Percentiles rank a stretch among this genome's conserved stretches.
These are phyloP conservation scores for Microdon myrmicae DNA, from an alignment of 2,888 invertebrate genomes.

Conservation along the genomic window DNA sequence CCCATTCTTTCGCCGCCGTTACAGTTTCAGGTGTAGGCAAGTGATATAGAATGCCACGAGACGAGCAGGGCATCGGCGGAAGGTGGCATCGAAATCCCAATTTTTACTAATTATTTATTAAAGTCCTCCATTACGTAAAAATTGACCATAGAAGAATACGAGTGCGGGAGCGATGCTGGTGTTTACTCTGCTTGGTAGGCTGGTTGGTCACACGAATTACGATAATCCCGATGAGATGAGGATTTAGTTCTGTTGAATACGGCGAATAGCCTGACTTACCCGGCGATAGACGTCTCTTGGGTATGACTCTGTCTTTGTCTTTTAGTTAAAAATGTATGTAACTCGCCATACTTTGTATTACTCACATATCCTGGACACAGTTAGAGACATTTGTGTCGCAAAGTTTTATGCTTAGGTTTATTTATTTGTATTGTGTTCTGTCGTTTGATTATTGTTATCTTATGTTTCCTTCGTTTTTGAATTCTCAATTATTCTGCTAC, in stretches of 20 bases:
- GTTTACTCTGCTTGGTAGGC: no score
- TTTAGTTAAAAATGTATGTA: slow-evolving; percentile 44
- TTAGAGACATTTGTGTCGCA: slow-evolving; percentile 13
- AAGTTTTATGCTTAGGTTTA: neutral
- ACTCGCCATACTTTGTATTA: slow-evolving; percentile 16
- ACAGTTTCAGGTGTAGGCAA: neutral
- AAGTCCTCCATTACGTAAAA: slow-evolving; percentile 46
- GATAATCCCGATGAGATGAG: slow-evolving; percentile 37
- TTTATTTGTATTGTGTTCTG: neutral
- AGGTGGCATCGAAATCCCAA: slow-evolving; percentile 19
- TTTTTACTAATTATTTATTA: slow-evolving; percentile 50
- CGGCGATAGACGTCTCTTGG: slow-evolving; percentile 40
- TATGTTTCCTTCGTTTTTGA: no score
- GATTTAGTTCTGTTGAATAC: slow-evolving; percentile 43
- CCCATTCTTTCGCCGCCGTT: slow-evolving; percentile 29
- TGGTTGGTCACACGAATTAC: no score
- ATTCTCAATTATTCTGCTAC: no score
- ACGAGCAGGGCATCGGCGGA: neutral
- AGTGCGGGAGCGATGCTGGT: no score
- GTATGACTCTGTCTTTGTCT: slow-evolving; percentile 30
- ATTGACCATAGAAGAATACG: slow-evolving; percentile 42
- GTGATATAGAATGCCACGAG: no score
- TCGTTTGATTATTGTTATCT: neutral
- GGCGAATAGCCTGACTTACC: slow-evolving; percentile 36
- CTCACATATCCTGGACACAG: slow-evolving; percentile 2